Conservation (phyloP, 2,888 invertebrate species). For the Euplagia quadripunctaria region DNA sequence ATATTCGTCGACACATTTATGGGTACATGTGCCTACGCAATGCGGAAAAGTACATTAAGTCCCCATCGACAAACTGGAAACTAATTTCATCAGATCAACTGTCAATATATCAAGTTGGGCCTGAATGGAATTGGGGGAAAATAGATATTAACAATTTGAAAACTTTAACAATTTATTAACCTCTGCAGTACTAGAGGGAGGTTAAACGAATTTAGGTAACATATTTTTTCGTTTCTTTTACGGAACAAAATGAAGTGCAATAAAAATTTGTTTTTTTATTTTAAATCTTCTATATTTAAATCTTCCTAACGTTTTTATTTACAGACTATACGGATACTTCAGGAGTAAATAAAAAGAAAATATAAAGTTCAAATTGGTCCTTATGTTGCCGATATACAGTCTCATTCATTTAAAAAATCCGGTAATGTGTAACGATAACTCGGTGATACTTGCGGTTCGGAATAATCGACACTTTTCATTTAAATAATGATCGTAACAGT, state of each 20-base stretch:
- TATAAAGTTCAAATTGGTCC: neutral
- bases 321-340: neutral
- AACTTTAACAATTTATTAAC: conserved; percentile 22
- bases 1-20: neutral
- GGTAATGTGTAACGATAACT: neutral
- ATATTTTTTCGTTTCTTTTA: no score
- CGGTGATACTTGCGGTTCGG: neutral
- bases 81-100: conserved; percentile 34
- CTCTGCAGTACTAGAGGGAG: conserved; percentile 6
- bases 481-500: neutral
- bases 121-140: conserved; percentile 26
- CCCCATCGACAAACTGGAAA: conserved; percentile 22
- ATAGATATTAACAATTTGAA: conserved; percentile 23
- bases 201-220: no score
- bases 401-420: neutral
- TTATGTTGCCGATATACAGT: neutral
- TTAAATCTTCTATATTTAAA: neutral
- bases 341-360: neutral
- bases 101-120: conserved; percentile 32
- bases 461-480: neutral
- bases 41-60: conserved; percentile 14
- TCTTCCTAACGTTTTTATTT: no score
- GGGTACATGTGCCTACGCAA: neutral
- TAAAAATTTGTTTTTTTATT: neutral
- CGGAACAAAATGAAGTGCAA: neutral